Base-by-base conservation (phyloP, 2,113 vertebrate species). In the Caretta caretta region DNA sequence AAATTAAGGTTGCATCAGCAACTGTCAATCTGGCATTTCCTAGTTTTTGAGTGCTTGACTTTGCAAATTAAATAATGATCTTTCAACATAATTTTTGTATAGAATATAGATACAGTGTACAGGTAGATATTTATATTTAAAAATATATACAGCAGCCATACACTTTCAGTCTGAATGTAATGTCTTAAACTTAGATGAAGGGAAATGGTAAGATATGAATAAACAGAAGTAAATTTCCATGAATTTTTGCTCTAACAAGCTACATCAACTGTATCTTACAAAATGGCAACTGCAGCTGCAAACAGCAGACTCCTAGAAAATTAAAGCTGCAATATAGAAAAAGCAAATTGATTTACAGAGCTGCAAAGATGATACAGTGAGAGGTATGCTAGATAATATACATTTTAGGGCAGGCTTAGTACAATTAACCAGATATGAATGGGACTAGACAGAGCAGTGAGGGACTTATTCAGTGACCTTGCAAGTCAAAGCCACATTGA, bases 371-470 rank as follows among this genome's bases (percentile, higher is more conserved):
- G 59, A 14, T 62, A 62, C 31, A 31, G n/a, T 59, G 25, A 59
- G 57, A 59, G 5, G 29, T 3, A 2, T 75, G 84, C 65, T 86
- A 53, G 42, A 54, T 56, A 79, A 31, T 35, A 14, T 1, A 1
- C 2, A 10, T 69, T 2, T 5, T 27, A 69, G 17, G 25, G 12
- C 24, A 48, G 24, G 31, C 31, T 57, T 91, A 3, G 24, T 17
- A 10, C 56, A 46, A 38, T 49, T 78, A 53, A 53, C 20, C 3
- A 78, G 25, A 3, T 80, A 14, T 90, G 65, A 53, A 24, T 25
- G 22, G 8, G 13, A 16, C 11, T 76, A 38, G 29, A 31, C 0
- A 0, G 4, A 69, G 48, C 10, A 88, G 13, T 9, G 53, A 9
- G 84, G 62, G 80, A 72, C 1, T 14, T 81, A 17, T 62, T 80